Base-by-base conservation (phyloP, 2,888 invertebrate species). In the Nasonia oneida region DNA sequence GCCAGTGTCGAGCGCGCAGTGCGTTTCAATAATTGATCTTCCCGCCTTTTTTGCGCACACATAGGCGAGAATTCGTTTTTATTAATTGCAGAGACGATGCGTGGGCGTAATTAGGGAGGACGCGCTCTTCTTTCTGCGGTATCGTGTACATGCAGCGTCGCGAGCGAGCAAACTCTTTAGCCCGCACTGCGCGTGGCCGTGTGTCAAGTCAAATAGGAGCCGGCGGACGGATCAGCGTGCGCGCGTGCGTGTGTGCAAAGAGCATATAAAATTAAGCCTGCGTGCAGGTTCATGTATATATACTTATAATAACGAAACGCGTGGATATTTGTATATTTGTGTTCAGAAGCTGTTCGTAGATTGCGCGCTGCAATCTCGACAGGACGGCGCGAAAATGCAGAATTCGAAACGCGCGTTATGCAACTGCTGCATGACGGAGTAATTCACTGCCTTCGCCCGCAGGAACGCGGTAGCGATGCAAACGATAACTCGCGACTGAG, bases 1-100 rank as follows among this genome's bases (percentile, higher is more conserved):
- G 67, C 67, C 67, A 67, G 33, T 67, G 10, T 29, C 67, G 33
- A 3, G 67, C 67, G 67, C 67, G 67, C 67, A 67, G 6, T 67
- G 67, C 57, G 6, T 61, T n/a, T 18, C 18, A 53, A 23, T n/a
- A 53, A 61, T n/a, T n/a, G n/a, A 61, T 61, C 57, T 61, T 61
- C 8, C n/a, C n/a, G 6, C n/a, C 23, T 61, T 8, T 57, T 61
- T 29, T 1, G 29, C 1, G 29, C 29, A 29, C 29, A 29, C 3
- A 12, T 14, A 50, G 14, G 50, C 15, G 50, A 10, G 50, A 50
- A 10, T 50, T 2, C 3, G 50, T 53, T 53, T 53, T 53, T 53
- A 53, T 53, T 14, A 53, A 53, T 53, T 53, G 50, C 10, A 53
- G 0, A 15, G 8, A 3, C 0, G 14, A 23, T 23, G 23, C 3